Evolutionary conservation across 1,140 invertebrate genomes (phyloP), one percentile per base, ranked within the genome.

Genomic region (Papilio polyxenes): DNA sequence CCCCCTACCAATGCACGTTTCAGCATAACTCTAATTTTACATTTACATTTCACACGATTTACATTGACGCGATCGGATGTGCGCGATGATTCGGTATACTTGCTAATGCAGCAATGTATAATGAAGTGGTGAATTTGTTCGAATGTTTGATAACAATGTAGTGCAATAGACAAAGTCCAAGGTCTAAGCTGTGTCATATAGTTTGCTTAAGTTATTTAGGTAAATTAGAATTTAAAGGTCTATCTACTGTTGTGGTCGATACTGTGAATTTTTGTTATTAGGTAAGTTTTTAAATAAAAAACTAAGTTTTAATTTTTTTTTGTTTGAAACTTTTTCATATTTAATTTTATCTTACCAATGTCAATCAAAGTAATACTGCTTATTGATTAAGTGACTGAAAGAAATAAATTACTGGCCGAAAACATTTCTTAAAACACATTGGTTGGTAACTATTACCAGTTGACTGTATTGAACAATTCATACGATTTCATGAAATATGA

Each of bases 1-100:
- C 87, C 87, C 88, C 87, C 88, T 89, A 90, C 89, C 87, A 88
- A 87, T 89, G 82, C 81, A 76, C 23, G 20, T 85, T 84, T 87
- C 82, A 81, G 87, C 81, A 81, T 81, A 76, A 82, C 83, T 84
- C 81, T 82, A 81, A 82, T 82, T 75, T 82, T 74, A 76, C 83
- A 77, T 82, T 78, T 80, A 75, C 74, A 81, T 83, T 85, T 80
- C 80, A 78, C 76, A 83, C 75, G 80, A 69, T 75, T 81, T 90
- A 88, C 91, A 90, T 87, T 82, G 90, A 40, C 80, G 81, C 76
- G 79, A 80, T 86, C 82, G 85, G 81, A 86, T 82, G 83, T 72
- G 56, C 51, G 82, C 80, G 65, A 31, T 40, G 59, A 79, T 85
- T 83, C 75, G 11, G 83, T 74, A 81, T 85, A 85, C 82, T 37